These are phyloP conservation scores for Pectinophora gossypiella DNA, from an alignment of 1,140 invertebrate genomes.

Conservation along the genomic window DNA sequence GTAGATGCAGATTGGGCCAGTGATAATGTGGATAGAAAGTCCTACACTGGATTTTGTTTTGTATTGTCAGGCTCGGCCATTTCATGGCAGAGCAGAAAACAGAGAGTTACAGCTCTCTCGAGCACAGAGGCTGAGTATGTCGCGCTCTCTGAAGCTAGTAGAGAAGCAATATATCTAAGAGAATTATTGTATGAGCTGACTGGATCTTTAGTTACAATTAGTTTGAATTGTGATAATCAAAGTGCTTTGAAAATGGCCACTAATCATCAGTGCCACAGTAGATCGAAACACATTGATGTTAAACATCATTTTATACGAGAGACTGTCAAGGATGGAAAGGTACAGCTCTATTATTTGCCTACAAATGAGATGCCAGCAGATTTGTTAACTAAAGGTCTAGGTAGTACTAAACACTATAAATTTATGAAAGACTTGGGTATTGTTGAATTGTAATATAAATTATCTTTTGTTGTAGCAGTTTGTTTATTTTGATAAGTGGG, in stretches of 20 bases:
- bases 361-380: not conserved
- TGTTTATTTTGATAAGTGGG: too few relatives aligned
- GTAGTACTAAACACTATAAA: not conserved
- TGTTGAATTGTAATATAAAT: too few relatives aligned
- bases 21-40: not conserved
- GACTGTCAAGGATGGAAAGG: not conserved
- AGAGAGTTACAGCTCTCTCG: too few relatives aligned
- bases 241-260: not conserved
- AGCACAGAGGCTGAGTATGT: too few relatives aligned
- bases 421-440: not conserved
- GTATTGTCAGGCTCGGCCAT: not conserved
- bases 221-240: not conserved
- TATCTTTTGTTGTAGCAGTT: too few relatives aligned
- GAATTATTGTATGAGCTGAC: conserved; percentile 11
- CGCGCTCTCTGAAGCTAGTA: conserved; percentile 13
- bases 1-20: not conserved
- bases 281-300: not conserved
- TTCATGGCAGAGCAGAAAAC: not conserved
- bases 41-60: not conserved
- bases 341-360: not conserved
- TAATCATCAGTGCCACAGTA: not conserved
- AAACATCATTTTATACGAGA: not conserved
- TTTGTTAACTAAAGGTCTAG: not conserved
- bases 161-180: conserved; percentile 30
- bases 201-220: not conserved